Percentiles rank a stretch among this genome's conserved stretches.
phyloP scores from a whole-genome alignment of 2,113 vertebrate species.

The Cyanoliseus patagonus region DNA sequence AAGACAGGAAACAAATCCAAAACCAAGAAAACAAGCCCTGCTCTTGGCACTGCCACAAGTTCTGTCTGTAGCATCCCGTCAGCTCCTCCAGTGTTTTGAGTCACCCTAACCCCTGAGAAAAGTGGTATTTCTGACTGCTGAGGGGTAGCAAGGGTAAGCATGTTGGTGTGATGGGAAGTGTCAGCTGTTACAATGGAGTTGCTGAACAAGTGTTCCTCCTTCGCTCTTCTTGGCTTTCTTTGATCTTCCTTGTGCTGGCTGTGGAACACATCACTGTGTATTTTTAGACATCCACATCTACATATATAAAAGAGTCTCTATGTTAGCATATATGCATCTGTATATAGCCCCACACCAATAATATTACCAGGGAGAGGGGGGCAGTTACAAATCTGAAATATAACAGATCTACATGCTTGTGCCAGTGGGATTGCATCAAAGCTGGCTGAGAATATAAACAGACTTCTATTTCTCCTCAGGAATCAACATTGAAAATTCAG shows the following conservation, averaged over 20 bases:
- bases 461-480: not conserved
- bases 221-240: not conserved
- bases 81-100: not conserved
- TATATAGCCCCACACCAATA: not conserved
- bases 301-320: not conserved
- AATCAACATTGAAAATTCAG: not conserved
- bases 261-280: not conserved
- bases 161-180: accelerated
- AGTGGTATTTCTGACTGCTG: not conserved
- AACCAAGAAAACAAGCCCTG: not conserved
- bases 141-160: not conserved
- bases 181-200: not conserved
- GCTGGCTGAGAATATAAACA: not conserved
- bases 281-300: not conserved
- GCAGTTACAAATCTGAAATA: not conserved
- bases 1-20: not conserved
- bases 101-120: not conserved
- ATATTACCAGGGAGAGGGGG: not conserved
- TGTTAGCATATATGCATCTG: not conserved
- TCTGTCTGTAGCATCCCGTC: not conserved
- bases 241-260: not conserved
- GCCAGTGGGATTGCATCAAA: not conserved
- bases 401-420: not conserved
- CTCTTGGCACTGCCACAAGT: accelerated
- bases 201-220: not conserved